Evolutionary conservation across 2,888 invertebrate species (phyloP), one percentile per base, ranked within the genome.

Genomic region (Lucinisca nassula): DNA sequence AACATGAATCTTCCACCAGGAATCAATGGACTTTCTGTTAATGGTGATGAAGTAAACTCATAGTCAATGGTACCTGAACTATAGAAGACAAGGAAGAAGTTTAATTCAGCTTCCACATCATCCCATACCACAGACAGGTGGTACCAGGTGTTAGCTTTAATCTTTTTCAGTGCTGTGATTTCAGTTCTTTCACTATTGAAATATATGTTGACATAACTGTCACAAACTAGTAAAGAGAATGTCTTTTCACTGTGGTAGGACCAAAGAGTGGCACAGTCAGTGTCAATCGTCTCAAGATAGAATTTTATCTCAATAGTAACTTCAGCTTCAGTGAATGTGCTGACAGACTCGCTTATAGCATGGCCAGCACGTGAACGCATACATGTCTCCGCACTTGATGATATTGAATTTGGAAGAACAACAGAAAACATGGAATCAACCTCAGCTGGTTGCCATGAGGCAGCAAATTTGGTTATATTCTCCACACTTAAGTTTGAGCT

Each of bases 231-330:
- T 0, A 91, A 30, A n/a, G 89, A 79, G 35, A 92, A 76, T 6
- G 32, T 40, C 17, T 58, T 40, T 12, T 72, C 49, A 38, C 77
- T 77, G 58, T 85, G 84, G 82, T 93, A 94, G 6, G 92, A 93
- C 92, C 89, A 92, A 12, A 92, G 37, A 1, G 93, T 90, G 27
- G 92, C 87, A 82, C 92, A 93, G 3, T 61, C 74, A 24, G 72
- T 55, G 0, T 30, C n/a, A 0, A 74, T 35, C 17, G 35, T 49
- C 37, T 85, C 81, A 24, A 91, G 40, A 61, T 88, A 90, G 82
- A 94, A 91, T n/a, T 91, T 91, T 1, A 94, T 74, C 30, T 94
- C 94, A 32, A 94, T 30, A 1, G 91, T 92, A 32, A 92, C 75
- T 24, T 92, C 92, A 51, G 85, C 72, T 58, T 83, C 83, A 38